Evolutionary conservation across 1,140 invertebrate species (phyloP).

Genomic region (Samia ricini): DNA sequence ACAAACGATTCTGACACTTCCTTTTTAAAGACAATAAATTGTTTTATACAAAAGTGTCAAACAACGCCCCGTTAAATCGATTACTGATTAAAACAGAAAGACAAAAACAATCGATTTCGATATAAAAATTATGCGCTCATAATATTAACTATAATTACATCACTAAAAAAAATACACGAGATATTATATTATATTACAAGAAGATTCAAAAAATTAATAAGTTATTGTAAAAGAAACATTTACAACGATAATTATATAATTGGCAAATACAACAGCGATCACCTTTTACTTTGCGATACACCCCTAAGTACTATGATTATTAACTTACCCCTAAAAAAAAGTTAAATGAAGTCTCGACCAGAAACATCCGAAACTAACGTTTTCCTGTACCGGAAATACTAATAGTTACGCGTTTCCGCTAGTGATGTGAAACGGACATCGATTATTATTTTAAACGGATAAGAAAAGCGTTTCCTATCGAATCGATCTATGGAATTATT

Average conservation of each 20-base stretch:
- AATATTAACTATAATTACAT: background rate
- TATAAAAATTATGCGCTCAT: background rate
- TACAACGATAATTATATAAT: conserved; percentile 8
- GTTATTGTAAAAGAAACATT: conserved; percentile 51
- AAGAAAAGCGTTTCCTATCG: too few relatives aligned
- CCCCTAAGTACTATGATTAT: conserved; percentile 66
- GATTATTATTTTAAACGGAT: too few relatives aligned
- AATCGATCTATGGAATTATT: too few relatives aligned
- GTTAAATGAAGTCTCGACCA: background rate
- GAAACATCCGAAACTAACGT: too few relatives aligned
- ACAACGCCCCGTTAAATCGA: background rate
- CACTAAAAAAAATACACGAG: background rate
- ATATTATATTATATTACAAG: conserved; percentile 9
- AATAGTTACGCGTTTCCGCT: too few relatives aligned
- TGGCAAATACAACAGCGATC: conserved; percentile 33
- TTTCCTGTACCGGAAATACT: too few relatives aligned
- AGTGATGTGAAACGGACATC: too few relatives aligned
- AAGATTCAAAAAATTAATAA: conserved; percentile 15
- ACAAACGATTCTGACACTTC: conserved; percentile 12
- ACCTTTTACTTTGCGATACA: too few relatives aligned
- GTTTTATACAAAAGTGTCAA: background rate
- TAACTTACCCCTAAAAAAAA: conserved; percentile 40
- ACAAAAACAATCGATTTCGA: background rate
- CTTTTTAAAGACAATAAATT: too few relatives aligned
- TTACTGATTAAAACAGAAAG: background rate